Conservation (phyloP, 2,797 vertebrate species). For the Scolopax bukidnonensis region DNA sequence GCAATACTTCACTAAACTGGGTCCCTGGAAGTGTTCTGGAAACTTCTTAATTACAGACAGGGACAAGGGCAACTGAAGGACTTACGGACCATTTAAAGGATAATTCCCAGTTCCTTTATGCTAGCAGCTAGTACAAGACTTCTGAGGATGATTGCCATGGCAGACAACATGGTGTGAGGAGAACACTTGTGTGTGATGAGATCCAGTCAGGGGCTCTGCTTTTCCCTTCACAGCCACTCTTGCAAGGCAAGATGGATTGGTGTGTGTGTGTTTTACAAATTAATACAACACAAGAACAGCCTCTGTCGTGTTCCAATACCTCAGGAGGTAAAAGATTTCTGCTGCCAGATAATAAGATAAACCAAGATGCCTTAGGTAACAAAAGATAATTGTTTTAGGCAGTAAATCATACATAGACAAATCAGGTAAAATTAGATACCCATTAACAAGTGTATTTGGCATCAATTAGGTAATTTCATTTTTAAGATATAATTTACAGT, state of each 20-base stretch:
- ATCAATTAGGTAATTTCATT: slow-evolving; percentile 11
- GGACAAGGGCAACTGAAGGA: not conserved
- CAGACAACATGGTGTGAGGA: not conserved
- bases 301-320: not conserved
- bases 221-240: not conserved
- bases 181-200: not conserved
- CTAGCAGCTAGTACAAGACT: not conserved
- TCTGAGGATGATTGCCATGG: not conserved
- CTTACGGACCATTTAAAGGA: not conserved
- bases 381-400: slow-evolving; percentile 20
- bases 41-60: not conserved
- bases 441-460: slow-evolving; percentile 33
- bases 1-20: not conserved
- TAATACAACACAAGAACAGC: not conserved
- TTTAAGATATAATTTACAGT: slow-evolving; percentile 16
- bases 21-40: not conserved
- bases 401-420: slow-evolving; percentile 39
- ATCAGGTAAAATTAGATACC: slow-evolving; percentile 43
- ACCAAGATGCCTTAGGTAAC: slow-evolving; percentile 16
- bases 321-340: slow-evolving; percentile 3
- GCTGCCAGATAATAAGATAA: slow-evolving; percentile 45
- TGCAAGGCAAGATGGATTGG: not conserved
- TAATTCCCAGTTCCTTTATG: not conserved
- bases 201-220: not conserved
- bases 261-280: not conserved